Base-by-base conservation (phyloP, 1,140 invertebrate species). In the Penaeus indicus region DNA sequence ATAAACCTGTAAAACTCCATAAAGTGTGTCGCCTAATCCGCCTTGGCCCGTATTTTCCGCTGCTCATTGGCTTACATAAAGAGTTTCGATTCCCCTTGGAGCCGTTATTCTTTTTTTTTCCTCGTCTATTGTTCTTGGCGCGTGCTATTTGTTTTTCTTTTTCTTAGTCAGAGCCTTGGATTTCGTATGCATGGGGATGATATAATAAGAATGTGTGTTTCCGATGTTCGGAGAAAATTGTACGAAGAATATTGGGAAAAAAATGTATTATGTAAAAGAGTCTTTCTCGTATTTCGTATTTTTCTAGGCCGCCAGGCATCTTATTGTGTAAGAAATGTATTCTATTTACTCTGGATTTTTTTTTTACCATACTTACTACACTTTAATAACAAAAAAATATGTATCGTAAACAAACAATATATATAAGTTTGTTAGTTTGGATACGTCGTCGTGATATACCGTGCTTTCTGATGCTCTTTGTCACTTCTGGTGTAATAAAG, bases 61-160 rank as follows among this genome's bases (percentile, higher is more conserved):
- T 80, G 78, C 22, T 80, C 78, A 80, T 80, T 80, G 78, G 78
- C 78, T 80, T 60, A 80, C 78, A 42, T 80, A 80, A 61, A 80
- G 78, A 80, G 78, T 22, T 80, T 42, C 42, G 42, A 47, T 79
- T 22, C 38, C 42, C 42, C 13, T 1, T 79, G 22, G 21, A 10
- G n/a, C 42, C 77, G 22, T 25, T 79, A 79, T 32, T 79, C 25
- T 79, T 22, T 79, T 42, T 79, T 42, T 27, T 79, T 7, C 19
- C 32, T 47, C 77, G 21, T 42, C 42, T 47, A 22, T 47, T 42
- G 22, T 79, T 47, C 42, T 10, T 38, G 22, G 21, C 19, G 0
- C 77, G 10, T 22, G 13, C 16, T 42, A 11, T 79, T 22, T 79
- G 27, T 79, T 22, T 38, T 27, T 79, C 32, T 42, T 47, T 22